phyloP scores from a whole-genome alignment of 2,797 vertebrate species.

The Acipenser oxyrinchus region DNA sequence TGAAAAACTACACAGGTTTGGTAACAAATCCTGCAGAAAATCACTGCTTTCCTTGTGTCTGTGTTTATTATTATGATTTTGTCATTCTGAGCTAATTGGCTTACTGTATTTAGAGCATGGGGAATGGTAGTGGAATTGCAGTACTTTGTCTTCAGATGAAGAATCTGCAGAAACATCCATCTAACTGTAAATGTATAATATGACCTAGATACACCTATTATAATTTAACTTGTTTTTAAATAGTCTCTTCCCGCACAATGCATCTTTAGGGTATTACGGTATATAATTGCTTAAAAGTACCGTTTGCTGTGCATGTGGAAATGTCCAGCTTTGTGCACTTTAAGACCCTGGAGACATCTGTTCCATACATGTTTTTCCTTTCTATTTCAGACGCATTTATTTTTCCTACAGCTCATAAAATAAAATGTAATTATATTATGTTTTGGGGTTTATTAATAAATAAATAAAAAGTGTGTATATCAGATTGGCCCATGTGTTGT shows the following conservation, averaged over 20 bases:
- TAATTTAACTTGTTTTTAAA: background rate
- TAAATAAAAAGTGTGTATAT: no score
- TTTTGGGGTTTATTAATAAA: no score
- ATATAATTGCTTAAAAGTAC: background rate
- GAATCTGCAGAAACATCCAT: background rate
- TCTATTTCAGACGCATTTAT: conserved; percentile 2
- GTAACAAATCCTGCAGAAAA: no score
- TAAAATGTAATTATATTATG: background rate
- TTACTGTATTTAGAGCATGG: no score
- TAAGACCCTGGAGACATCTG: background rate
- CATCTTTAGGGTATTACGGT: background rate
- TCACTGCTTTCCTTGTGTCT: no score
- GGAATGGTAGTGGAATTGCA: no score
- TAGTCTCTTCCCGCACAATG: no score
- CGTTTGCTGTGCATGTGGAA: background rate
- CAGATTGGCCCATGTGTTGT: no score
- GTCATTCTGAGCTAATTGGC: no score
- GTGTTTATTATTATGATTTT: no score
- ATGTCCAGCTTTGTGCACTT: background rate
- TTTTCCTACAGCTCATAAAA: conserved; percentile 9
- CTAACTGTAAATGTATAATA: background rate
- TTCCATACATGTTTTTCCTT: conserved; percentile 5
- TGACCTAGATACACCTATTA: background rate
- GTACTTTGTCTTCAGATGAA: no score
- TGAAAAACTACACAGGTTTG: no score